Evolutionary conservation across 2,113 vertebrate genomes (phyloP), one percentile per base, ranked within the genome.

Genomic region (Cheilinus undulatus): DNA sequence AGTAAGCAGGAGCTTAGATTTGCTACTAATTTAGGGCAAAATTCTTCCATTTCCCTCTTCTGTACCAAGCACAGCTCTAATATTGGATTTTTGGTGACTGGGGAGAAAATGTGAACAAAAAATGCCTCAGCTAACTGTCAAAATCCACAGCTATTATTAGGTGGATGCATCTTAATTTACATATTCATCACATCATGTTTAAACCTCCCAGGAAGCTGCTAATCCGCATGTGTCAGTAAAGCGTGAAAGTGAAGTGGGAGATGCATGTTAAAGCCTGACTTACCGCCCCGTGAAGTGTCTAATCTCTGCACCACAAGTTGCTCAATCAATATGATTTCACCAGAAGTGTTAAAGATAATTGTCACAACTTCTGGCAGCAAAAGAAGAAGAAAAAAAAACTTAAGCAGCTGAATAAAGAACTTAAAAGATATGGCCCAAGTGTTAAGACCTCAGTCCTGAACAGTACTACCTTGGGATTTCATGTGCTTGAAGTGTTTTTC

Each of bases 101-200:
- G 27, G 7, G 14, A n/a, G 13, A 19, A 50, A n/a, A 19, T 30
- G 17, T 36, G 60, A 17, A 15, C 19, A 24, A 11, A 30, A n/a
- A 9, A 13, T 23, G 13, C 3, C 22, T 32, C 24, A 17, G 22
- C 52, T 23, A n/a, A 13, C 17, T 26, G 49, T 20, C 4, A 54
- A 1, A 45, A 66, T 28, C 12, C 20, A 23, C 11, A 38, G 6
- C 6, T 22, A 27, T 3, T 34, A 43, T 27, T 22, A 73, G n/a
- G 0, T 22, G 26, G 51, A 63, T 3, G 4, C 17, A 1, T 3
- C 7, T n/a, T 46, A 7, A 34, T 71, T 69, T 77, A 11, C 61
- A 69, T 32, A 23, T 69, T 70, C 28, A 78, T 61, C 34, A 23
- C 49, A 40, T 24, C 63, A 23, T 23, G 54, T 2, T 34, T 58